phyloP scores from a whole-genome alignment of 1,140 invertebrate species.

The Phocides pigmalion region DNA sequence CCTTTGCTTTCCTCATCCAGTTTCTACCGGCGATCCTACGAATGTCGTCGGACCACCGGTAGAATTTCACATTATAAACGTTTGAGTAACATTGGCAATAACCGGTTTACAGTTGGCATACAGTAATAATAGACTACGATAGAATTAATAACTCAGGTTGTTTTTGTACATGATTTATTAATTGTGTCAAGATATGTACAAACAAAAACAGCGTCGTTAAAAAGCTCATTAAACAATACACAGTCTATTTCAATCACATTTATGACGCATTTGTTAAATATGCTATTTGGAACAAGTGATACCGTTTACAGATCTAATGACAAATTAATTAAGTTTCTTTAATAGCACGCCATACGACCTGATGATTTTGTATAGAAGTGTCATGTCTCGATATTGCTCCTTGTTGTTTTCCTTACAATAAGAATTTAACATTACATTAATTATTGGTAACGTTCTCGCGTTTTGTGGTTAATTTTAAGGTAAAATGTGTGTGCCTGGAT shows the following conservation, averaged over 20 bases:
- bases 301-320: constrained; percentile 56
- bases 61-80: too few relatives aligned
- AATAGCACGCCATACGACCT: constrained; percentile 43
- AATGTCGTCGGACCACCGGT: too few relatives aligned
- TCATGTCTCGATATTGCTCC: constrained; percentile 33
- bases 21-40: too few relatives aligned
- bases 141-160: not conserved
- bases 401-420: constrained; percentile 3
- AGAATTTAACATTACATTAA: not conserved
- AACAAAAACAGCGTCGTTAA: constrained; percentile 13
- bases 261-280: constrained; percentile 68
- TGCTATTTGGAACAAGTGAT: constrained; percentile 67
- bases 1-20: too few relatives aligned
- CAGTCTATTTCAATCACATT: constrained; percentile 44
- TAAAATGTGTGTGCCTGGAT: constrained; percentile 46
- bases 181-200: constrained; percentile 1
- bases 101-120: too few relatives aligned
- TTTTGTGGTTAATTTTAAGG: not conserved
- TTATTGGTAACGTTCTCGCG: too few relatives aligned
- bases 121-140: too few relatives aligned
- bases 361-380: constrained; percentile 15
- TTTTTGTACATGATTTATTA: not conserved
- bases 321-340: constrained; percentile 66
- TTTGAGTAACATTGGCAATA: too few relatives aligned
- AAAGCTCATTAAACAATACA: constrained; percentile 5